Evolutionary conservation across 2,113 vertebrate genomes (phyloP).

Genomic region (Galemys pyrenaicus): DNA sequence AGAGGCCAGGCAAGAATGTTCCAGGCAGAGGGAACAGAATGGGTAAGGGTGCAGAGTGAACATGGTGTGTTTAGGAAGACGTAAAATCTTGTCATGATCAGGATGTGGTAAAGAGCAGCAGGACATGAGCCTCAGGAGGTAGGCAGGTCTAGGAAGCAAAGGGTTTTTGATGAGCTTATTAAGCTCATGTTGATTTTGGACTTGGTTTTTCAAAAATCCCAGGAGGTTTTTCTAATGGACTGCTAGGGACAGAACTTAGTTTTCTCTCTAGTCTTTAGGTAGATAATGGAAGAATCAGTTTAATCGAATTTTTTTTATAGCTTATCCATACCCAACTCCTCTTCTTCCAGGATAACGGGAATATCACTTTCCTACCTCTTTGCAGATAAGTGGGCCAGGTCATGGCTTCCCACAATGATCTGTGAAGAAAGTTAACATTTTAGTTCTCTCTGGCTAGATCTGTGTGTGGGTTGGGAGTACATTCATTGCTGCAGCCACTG

Average conservation of each 20-base stretch:
- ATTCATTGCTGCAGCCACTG: neutral
- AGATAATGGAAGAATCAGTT: neutral
- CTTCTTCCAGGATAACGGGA: neutral
- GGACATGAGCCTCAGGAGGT: neutral
- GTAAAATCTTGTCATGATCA: neutral
- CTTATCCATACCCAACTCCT: neutral
- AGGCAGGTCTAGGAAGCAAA: neutral
- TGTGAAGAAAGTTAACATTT: neutral
- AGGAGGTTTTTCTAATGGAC: neutral
- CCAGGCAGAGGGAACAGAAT: neutral
- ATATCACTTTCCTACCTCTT: neutral
- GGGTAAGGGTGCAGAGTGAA: neutral
- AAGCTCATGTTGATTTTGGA: neutral
- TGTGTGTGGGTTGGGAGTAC: neutral
- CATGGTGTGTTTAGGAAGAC: neutral
- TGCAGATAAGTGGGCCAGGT: neutral
- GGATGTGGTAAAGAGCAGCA: neutral
- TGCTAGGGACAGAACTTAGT: neutral
- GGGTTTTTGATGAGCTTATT: neutral
- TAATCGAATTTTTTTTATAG: neutral
- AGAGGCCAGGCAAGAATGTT: neutral
- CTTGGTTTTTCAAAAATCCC: neutral
- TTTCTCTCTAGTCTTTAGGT: neutral
- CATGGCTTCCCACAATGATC: too few species aligned
- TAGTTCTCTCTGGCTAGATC: neutral